These are phyloP conservation scores for Lophius americanus DNA, from an alignment of 2,797 vertebrate genomes.

Conservation along the genomic window DNA sequence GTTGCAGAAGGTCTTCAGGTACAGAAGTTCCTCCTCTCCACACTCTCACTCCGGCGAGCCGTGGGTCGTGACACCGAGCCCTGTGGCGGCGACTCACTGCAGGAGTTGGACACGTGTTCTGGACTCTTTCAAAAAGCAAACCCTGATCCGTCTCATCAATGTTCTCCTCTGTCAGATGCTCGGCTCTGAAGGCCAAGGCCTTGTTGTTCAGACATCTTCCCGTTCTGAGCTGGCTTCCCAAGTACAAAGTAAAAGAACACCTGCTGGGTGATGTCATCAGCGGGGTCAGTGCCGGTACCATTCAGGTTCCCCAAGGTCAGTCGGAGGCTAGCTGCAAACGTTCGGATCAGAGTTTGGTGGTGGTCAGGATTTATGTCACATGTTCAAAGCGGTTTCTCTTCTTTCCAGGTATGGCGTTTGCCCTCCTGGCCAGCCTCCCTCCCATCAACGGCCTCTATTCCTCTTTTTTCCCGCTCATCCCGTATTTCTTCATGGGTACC, in stretches of 20 bases:
- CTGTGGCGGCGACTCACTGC: conserved; percentile 3
- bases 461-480: conserved; percentile 91
- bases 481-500: conserved; percentile 92
- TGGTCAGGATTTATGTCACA: conserved; percentile 42
- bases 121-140: conserved; percentile 7
- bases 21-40: conserved; percentile 39
- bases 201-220: conserved; percentile 84
- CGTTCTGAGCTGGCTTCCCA: conserved; percentile 89
- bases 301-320: conserved; percentile 93
- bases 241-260: conserved; percentile 88
- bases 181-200: conserved; percentile 79
- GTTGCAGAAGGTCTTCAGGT: conserved; percentile 88
- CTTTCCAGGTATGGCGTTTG: conserved; percentile 90
- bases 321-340: neutral
- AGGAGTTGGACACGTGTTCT: conserved; percentile 23
- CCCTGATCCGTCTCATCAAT: no score
- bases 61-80: conserved; percentile 22
- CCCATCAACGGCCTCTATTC: conserved; percentile 94
- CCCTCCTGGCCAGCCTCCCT: conserved; percentile 90
- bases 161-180: conserved; percentile 79
- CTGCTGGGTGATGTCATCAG: conserved; percentile 87
- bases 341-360: no score
- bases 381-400: conserved; percentile 22
- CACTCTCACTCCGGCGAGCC: conserved; percentile 25
- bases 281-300: conserved; percentile 89